Percentiles rank a stretch among this genome's conserved stretches.
Evolutionary conservation across 2,113 vertebrate genomes (phyloP).

Genomic region (Globicephala melas): DNA sequence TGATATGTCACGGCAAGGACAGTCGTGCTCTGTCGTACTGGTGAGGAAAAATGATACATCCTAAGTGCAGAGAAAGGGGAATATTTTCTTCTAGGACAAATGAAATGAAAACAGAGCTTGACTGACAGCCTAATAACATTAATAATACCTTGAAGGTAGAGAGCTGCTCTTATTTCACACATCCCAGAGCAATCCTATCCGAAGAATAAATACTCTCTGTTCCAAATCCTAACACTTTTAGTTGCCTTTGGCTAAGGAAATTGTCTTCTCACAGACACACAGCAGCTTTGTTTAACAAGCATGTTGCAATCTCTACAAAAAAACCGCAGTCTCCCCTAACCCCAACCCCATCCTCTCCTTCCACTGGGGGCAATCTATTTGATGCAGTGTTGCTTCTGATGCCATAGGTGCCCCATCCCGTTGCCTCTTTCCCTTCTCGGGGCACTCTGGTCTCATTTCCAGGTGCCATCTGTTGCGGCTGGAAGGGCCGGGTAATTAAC

Average conservation of each 20-base stretch:
- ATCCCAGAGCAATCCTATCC: background rate
- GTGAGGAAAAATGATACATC: background rate
- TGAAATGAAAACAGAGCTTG: conserved; percentile 25
- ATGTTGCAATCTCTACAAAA: background rate
- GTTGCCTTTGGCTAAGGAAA: background rate
- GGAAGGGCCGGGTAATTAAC: background rate
- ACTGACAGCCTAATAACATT: conserved; percentile 12
- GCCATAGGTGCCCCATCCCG: background rate
- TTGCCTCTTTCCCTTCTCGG: background rate
- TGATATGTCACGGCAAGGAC: background rate
- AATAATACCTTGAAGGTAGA: background rate
- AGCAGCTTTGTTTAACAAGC: background rate
- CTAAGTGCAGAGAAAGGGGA: background rate
- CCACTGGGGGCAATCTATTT: background rate
- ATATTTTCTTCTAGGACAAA: conserved; percentile 29
- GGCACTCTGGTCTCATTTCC: background rate
- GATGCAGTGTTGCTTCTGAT: background rate
- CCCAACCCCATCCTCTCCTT: background rate
- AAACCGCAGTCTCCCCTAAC: background rate
- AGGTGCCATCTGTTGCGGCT: too few species aligned
- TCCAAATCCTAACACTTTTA: background rate
- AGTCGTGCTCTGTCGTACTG: background rate
- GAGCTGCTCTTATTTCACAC: background rate
- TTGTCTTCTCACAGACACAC: background rate
- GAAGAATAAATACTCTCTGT: conserved; percentile 19